Evolutionary conservation across 2,888 invertebrate genomes (phyloP), one percentile per base, ranked within the genome.

Genomic region (Eupithecia inturbata): DNA sequence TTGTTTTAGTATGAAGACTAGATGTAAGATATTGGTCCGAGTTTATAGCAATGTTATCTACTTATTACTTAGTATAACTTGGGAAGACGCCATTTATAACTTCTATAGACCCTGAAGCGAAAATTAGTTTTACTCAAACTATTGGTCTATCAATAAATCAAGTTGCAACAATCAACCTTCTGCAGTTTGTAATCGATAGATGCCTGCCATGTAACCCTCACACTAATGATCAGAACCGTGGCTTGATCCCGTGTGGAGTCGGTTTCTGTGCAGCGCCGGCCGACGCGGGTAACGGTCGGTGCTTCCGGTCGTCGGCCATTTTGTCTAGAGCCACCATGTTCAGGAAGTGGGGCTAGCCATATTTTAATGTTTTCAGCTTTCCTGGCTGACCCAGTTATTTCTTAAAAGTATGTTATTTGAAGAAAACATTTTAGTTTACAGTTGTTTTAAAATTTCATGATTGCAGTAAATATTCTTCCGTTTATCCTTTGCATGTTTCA

Each of bases 261-360:
- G 64, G 68, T 66, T 53, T 70, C 60, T 63, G 63, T 60, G 70
- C 53, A 70, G 68, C 73, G 70, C 71, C 53, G 68, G 72, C 57
- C 57, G 76, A 67, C 76, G 76, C 66, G 64, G 73, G 70, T 80
- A 80, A 79, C 78, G 81, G 77, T 68, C 63, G 70, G 26, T 66
- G 68, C 71, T 78, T 81, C 81, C 80, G 75, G 75, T 68, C 70
- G 72, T 71, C 68, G 39, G 72, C 73, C 75, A 76, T 75, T 74
- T 80, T 77, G 78, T 75, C 73, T 73, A 68, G 73, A 68, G 49
- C 31, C 64, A 60, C 73, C 70, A 76, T 76, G 72, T 72, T 66
- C 62, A 62, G 68, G 57, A 49, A 62, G 28, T 68, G 60, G 53
- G 67, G 62, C 33, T 45, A 14, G 26, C 14, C 45, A 31, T 71